Base-by-base conservation (phyloP, 2,797 vertebrate species). In the Sebastes glaucus region DNA sequence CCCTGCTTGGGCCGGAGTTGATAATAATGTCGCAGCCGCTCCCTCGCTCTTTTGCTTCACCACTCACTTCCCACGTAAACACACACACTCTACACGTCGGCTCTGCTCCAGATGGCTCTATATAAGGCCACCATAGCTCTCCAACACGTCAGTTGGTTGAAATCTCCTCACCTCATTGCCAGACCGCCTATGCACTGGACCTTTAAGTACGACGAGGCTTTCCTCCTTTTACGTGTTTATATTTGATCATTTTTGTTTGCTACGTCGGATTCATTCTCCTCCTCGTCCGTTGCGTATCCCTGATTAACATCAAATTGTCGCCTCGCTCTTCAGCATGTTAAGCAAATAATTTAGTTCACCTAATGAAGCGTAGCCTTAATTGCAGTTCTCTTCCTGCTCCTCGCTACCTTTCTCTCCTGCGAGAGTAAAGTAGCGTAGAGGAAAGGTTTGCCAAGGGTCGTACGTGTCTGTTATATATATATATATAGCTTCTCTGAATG, bases 291-390 rank as follows among this genome's bases (percentile, higher is more conserved):
- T 81, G 14, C 69, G 71, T 67, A 71, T 87, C 75, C 71, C 49
- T 6, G 74, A 90, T 93, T 81, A 79, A 66, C 82, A 87, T 86
- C 9, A 27, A 92, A 90, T 87, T 84, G 76, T 57, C n/a, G 16
- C 88, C 64, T 75, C 66, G 65, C 68, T 86, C 75, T 74, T 83
- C 72, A 73, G 60, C 85, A 90, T 86, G 81, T 89, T 89, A 85
- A 71, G 79, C 87, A 85, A 92, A 89, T 86, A 62, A 86, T 85
- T 91, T 72, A 81, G 83, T 90, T 89, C 74, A 78, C 78, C 90
- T 79, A 91, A 89, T 91, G 80, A 92, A 86, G 89, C 78, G 71
- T 80, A 70, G 70, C 77, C 78, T 78, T 91, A 82, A 86, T 71
- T 86, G 83, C 69, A 60, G 59, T 70, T 67, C 79, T 72, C 59